phyloP scores from a whole-genome alignment of 2,888 invertebrate genomes.

The Sycophila texana region DNA sequence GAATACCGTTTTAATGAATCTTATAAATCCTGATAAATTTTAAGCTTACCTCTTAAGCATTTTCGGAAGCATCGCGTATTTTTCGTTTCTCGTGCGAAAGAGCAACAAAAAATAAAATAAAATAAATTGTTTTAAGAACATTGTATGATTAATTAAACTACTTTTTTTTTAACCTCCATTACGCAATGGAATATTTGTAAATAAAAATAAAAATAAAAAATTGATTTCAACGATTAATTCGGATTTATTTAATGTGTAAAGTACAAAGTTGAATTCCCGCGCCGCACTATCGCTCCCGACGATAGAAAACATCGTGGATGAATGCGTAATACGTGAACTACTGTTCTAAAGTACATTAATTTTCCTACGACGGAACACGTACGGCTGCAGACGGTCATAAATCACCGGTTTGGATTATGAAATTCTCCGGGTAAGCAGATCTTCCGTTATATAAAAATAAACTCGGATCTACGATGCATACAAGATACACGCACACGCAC shows the following conservation, averaged over 20 bases:
- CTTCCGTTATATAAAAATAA: slow-evolving; percentile 25
- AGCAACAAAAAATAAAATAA: too few species aligned
- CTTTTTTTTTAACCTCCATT: slow-evolving; percentile 5
- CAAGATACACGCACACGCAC: not conserved
- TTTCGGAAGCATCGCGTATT: not conserved
- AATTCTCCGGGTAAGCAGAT: slow-evolving; percentile 25
- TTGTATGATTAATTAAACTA: not conserved
- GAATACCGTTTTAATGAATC: slow-evolving; percentile 46
- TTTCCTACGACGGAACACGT: slow-evolving; percentile 26
- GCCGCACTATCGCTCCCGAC: not conserved
- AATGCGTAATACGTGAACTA: slow-evolving; percentile 20
- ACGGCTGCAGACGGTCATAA: slow-evolving; percentile 12
- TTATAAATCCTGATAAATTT: slow-evolving; percentile 39
- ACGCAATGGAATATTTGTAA: not conserved
- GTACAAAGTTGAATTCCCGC: slow-evolving; percentile 8
- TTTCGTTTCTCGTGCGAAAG: not conserved
- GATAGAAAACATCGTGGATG: slow-evolving; percentile 13
- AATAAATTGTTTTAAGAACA: too few species aligned
- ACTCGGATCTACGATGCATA: not conserved
- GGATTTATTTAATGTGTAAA: slow-evolving; percentile 4
- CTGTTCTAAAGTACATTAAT: slow-evolving; percentile 33
- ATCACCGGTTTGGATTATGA: slow-evolving; percentile 40
- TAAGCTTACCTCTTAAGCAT: slow-evolving; percentile 17
- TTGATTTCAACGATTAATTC: slow-evolving; percentile 12
- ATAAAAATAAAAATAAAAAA: not conserved